Conservation (phyloP, 2,797 vertebrate species). For the Brotula barbata region DNA sequence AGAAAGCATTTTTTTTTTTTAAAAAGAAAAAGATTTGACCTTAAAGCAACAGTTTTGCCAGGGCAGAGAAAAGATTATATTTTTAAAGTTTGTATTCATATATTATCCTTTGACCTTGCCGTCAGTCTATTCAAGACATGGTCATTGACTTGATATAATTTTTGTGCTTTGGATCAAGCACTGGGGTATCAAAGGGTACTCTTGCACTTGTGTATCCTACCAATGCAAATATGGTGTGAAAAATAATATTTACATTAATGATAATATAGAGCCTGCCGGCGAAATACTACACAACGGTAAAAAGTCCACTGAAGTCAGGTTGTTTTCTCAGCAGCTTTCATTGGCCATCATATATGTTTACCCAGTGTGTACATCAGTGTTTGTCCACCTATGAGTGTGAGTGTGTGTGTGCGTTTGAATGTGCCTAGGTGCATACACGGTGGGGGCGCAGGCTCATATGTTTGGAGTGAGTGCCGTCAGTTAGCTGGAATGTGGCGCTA, state of each 20-base stretch:
- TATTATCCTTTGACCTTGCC: too few species aligned
- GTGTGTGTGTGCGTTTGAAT: conserved; percentile 56
- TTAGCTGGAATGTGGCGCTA: conserved; percentile 83
- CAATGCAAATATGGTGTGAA: conserved; percentile 41
- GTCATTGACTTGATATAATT: too few species aligned
- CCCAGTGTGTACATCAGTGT: conserved; percentile 64
- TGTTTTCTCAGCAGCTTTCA: conserved; percentile 73
- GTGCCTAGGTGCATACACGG: conserved; percentile 60
- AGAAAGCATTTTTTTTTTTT: too few species aligned
- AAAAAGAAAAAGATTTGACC: too few species aligned
- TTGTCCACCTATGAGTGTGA: conserved; percentile 57
- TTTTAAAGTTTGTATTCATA: too few species aligned
- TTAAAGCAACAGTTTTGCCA: too few species aligned
- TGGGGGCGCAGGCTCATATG: conserved; percentile 69
- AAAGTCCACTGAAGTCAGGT: conserved; percentile 64
- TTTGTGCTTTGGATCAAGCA: too few species aligned
- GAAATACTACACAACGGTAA: conserved; percentile 61
- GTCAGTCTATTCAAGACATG: too few species aligned
- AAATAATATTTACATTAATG: conserved; percentile 52
- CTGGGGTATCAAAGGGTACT: too few species aligned
- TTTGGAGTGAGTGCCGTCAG: conserved; percentile 80
- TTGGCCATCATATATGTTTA: conserved; percentile 76
- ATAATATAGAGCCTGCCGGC: conserved; percentile 52
- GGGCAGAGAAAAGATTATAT: too few species aligned
- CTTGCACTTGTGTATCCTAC: conserved; percentile 23